Evolutionary conservation across 1,140 invertebrate genomes (phyloP).

Genomic region (Lerema accius): DNA sequence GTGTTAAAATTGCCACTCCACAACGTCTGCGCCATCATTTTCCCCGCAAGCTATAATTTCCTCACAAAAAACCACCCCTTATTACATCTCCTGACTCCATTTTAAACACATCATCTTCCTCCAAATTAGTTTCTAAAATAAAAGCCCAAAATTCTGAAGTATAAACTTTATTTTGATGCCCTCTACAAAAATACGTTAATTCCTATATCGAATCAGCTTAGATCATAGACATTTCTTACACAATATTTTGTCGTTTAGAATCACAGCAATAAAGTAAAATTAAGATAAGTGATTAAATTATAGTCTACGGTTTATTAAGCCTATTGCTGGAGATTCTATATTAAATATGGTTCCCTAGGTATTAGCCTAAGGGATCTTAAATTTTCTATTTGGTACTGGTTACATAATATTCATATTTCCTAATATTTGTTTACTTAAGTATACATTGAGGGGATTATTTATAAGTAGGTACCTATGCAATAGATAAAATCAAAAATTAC

Average conservation of each 20-base stretch:
- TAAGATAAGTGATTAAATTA: neutral
- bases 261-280: slow-evolving; percentile 11
- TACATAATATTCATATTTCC: neutral
- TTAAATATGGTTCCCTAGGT: neutral
- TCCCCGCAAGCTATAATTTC: slow-evolving; percentile 62
- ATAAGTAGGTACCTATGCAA: too few relatives aligned
- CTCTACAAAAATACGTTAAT: slow-evolving; percentile 53
- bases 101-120: slow-evolving; percentile 20
- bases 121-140: slow-evolving; percentile 24
- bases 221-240: slow-evolving; percentile 9
- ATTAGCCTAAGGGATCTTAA: neutral
- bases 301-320: neutral
- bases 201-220: slow-evolving; percentile 19
- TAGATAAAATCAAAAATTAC: too few relatives aligned
- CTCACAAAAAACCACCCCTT: slow-evolving; percentile 32
- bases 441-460: too few relatives aligned
- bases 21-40: slow-evolving; percentile 48
- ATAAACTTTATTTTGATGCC: slow-evolving; percentile 47
- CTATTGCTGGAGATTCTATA: slow-evolving; percentile 1
- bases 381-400: too few relatives aligned
- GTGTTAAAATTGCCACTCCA: slow-evolving; percentile 63
- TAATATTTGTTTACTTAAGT: neutral
- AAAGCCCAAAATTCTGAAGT: slow-evolving; percentile 20
- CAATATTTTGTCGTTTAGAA: slow-evolving; percentile 17
- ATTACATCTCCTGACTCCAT: slow-evolving; percentile 17